A percentile compares a stretch with the other conserved stretches of the same genome.
Evolutionary conservation across 2,113 vertebrate species (phyloP).

Genomic region (Equus przewalskii): DNA sequence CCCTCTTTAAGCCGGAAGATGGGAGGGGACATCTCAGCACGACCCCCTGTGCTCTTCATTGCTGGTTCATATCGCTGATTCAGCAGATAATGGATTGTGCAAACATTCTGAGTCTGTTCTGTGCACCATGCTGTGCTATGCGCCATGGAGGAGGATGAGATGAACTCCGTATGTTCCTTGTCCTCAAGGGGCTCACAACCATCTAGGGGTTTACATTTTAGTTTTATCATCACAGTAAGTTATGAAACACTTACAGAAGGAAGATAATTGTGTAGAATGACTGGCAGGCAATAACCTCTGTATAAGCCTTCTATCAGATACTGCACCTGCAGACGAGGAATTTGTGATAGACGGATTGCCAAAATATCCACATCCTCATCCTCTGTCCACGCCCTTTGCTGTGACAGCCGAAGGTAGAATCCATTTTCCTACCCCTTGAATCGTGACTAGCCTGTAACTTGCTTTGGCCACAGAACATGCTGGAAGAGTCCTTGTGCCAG

Average conservation of each 20-base stretch:
- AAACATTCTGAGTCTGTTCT: not conserved
- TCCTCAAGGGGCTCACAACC: not conserved
- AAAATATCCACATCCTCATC: not conserved
- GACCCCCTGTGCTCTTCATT: not conserved
- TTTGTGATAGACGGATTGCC: not conserved
- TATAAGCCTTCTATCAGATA: not conserved
- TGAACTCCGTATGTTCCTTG: not conserved
- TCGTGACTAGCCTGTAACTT: not conserved
- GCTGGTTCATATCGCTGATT: not conserved
- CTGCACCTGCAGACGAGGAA: slow-evolving; percentile 5
- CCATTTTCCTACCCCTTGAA: not conserved
- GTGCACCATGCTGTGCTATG: not conserved
- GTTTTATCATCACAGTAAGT: not conserved
- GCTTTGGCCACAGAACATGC: not conserved
- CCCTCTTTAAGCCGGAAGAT: not conserved
- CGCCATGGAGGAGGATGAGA: not conserved
- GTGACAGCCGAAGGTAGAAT: not conserved
- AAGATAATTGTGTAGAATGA: slow-evolving; percentile 22
- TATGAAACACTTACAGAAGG: not conserved
- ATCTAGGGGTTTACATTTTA: slow-evolving; percentile 18
- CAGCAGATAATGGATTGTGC: not conserved
- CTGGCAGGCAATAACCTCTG: not conserved
- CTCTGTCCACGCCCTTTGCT: not conserved
- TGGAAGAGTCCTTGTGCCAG: not conserved
- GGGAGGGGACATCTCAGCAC: not conserved